A percentile compares a stretch with the other conserved stretches of the same genome.
phyloP scores from a whole-genome alignment of 1,140 invertebrate species.

The Pseudachorutes palmiensis region DNA sequence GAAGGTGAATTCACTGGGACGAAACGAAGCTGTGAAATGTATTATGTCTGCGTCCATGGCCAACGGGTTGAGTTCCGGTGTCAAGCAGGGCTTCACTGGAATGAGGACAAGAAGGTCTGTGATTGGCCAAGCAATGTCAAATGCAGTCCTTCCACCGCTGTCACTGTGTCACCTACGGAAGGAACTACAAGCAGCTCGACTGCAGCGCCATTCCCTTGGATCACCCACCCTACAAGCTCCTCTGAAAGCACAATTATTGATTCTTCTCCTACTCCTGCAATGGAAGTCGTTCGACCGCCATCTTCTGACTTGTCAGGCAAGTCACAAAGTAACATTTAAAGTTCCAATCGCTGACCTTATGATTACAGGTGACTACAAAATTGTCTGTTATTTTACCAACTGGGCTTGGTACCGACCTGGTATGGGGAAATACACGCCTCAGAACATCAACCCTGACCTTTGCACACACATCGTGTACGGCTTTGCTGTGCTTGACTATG shows the following conservation, averaged over 20 bases:
- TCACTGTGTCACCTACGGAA: constrained; percentile 28
- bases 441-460: constrained; percentile 72
- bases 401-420: constrained; percentile 88
- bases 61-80: constrained; percentile 61
- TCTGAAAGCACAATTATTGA: constrained; percentile 41
- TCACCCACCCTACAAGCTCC: constrained; percentile 35
- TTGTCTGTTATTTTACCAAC: constrained; percentile 88
- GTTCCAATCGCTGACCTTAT: not conserved
- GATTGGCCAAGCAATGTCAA: constrained; percentile 68
- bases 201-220: not conserved
- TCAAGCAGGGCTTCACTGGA: constrained; percentile 68
- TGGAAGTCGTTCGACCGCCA: not conserved
- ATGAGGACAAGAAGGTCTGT: constrained; percentile 49
- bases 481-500: constrained; percentile 74
- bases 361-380: constrained; percentile 40
- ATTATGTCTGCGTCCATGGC: constrained; percentile 69
- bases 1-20: constrained; percentile 56
- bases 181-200: constrained; percentile 26
- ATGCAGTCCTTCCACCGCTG: constrained; percentile 46
- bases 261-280: constrained; percentile 37
- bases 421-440: constrained; percentile 67
- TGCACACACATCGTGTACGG: constrained; percentile 89
- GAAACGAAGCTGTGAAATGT: constrained; percentile 61
- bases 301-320: constrained; percentile 5
- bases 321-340: constrained; percentile 42